phyloP scores from a whole-genome alignment of 2,888 invertebrate genomes.

The Ctena decussata region DNA sequence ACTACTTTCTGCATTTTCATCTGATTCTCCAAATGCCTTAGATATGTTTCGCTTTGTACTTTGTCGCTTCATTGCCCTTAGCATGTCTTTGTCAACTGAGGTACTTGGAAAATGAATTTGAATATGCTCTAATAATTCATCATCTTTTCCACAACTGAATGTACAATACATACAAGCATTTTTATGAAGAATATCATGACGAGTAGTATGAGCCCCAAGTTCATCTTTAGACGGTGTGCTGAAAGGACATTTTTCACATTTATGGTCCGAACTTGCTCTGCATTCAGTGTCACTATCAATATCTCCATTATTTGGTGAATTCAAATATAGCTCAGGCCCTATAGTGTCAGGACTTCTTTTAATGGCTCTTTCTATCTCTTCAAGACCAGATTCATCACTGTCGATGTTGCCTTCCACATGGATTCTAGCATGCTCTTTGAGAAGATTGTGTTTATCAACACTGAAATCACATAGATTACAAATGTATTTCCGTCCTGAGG shows the following conservation, averaged over 20 bases:
- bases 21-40: conserved; percentile 46
- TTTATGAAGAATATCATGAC: conserved; percentile 71
- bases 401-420: conserved; percentile 60
- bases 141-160: conserved; percentile 73
- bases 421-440: conserved; percentile 68
- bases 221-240: conserved; percentile 73
- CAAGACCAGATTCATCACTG: conserved; percentile 45
- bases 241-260: conserved; percentile 82
- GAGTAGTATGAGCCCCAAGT: conserved; percentile 73
- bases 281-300: conserved; percentile 63
- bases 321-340: conserved; percentile 70
- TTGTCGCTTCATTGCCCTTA: conserved; percentile 61
- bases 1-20: conserved; percentile 34
- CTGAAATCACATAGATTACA: conserved; percentile 75
- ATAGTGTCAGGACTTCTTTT: conserved; percentile 64
- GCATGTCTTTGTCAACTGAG: conserved; percentile 67
- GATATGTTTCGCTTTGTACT: conserved; percentile 47
- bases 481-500: conserved; percentile 67
- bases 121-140: conserved; percentile 73
- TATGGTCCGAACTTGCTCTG: conserved; percentile 65
- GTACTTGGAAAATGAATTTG: conserved; percentile 80
- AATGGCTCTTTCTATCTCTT: conserved; percentile 58
- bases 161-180: conserved; percentile 80
- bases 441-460: conserved; percentile 56
- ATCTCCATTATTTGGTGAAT: conserved; percentile 48